phyloP scores from a whole-genome alignment of 2,888 invertebrate genomes.

The Byasa hedistus region DNA sequence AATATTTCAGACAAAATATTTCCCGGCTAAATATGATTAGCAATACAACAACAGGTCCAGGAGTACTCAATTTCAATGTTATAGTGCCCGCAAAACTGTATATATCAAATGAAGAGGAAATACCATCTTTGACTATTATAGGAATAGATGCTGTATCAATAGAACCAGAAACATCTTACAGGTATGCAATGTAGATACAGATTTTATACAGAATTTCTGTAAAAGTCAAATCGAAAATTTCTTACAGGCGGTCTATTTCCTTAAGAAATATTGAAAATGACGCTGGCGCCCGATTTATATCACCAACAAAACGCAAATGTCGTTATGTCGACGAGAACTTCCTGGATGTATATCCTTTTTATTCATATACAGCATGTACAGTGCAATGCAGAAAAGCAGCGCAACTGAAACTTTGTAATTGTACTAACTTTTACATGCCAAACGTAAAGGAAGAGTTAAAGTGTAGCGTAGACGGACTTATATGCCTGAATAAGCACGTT shows the following conservation, averaged over 20 bases:
- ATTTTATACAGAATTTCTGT: neutral
- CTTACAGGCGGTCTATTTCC: conserved; percentile 74
- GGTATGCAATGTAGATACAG: conserved; percentile 44
- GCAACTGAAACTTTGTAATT: conserved; percentile 83
- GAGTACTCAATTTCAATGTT: conserved; percentile 75
- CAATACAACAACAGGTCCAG: conserved; percentile 82
- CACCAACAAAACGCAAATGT: conserved; percentile 85
- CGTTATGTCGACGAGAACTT: conserved; percentile 85
- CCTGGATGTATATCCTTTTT: conserved; percentile 80
- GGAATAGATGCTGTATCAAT: conserved; percentile 82
- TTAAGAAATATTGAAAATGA: conserved; percentile 85
- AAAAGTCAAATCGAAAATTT: neutral
- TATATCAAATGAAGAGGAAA: conserved; percentile 84
- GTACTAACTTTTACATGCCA: conserved; percentile 86
- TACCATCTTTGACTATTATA: conserved; percentile 84
- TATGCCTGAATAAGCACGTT: conserved; percentile 83
- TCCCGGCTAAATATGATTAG: conserved; percentile 79
- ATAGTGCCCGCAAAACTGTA: conserved; percentile 80
- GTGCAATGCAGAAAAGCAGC: conserved; percentile 86
- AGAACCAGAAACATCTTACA: conserved; percentile 78
- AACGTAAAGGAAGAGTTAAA: conserved; percentile 78
- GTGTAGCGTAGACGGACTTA: conserved; percentile 83
- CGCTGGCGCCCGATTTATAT: conserved; percentile 81
- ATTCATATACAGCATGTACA: conserved; percentile 86
- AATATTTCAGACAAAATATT: conserved; percentile 52